phyloP scores from a whole-genome alignment of 53 echinoderm and acorn worm species.

The Paracentrotus lividus region DNA sequence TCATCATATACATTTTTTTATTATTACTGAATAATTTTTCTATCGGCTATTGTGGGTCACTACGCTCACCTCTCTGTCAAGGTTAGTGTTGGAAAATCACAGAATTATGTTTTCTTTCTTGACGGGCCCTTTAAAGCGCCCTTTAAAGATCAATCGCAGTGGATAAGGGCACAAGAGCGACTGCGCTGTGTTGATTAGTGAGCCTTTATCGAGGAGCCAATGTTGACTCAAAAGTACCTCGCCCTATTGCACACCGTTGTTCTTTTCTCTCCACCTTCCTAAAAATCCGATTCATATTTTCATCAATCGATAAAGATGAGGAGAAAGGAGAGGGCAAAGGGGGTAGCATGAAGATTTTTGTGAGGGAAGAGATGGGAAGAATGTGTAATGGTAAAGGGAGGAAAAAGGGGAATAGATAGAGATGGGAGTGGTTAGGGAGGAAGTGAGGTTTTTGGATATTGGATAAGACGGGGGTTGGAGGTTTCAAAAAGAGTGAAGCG shows the following conservation, averaged over 20 bases:
- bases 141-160: conserved; percentile 56
- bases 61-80: not conserved
- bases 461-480: not conserved
- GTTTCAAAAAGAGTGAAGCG: not conserved
- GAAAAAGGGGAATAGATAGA: not conserved
- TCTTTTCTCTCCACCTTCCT: conserved; percentile 58
- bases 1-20: not conserved
- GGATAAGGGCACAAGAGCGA: conserved; percentile 38
- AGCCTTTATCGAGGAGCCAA: conserved; percentile 59
- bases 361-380: conserved; percentile 6
- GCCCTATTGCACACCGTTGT: conserved; percentile 68
- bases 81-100: not conserved
- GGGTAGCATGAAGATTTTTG: not conserved
- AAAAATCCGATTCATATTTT: conserved; percentile 71
- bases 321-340: not conserved
- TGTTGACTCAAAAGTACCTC: conserved; percentile 73
- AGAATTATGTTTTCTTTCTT: not conserved
- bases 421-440: not conserved
- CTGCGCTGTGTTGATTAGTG: conserved; percentile 63
- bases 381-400: not conserved
- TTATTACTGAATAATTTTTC: too few species aligned
- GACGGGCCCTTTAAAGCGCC: conserved; percentile 2
- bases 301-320: conserved; percentile 58
- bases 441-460: not conserved
- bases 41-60: too few species aligned